Evolutionary conservation across 2,113 vertebrate species (phyloP), one percentile per base, ranked within the genome.

Genomic region (Bubo blakistoni): DNA sequence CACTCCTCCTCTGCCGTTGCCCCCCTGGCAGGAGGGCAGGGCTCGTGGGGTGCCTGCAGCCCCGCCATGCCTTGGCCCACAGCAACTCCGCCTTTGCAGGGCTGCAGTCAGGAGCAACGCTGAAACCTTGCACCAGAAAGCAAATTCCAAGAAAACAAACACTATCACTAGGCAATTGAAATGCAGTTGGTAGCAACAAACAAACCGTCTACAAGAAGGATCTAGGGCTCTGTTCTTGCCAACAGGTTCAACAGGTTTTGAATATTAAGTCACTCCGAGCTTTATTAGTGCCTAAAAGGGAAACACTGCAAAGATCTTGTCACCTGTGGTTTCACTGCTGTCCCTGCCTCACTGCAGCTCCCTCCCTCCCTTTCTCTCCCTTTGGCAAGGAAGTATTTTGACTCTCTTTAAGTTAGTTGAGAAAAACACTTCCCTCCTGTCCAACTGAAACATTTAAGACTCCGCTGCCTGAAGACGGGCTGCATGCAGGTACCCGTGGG

Each of bases 121-220:
- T 87, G 94, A 94, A 94, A 97, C 79, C 42, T 30, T 81, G 90
- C 74, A 82, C 55, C 88, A 88, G 85, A 97, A 95, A 90, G 59
- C 83, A 91, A 95, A 92, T 88, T 94, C 77, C 93, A 86, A 88
- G 94, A 93, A 97, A 95, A 97, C 92, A 97, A 97, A 97, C 78
- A 95, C 80, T 78, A 97, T 97, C 95, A 66, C 96, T 96, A 97
- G 96, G 96, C 93, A 96, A 97, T 94, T 88, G 92, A 96, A 95
- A 95, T 69, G 79, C 79, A 90, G 92, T 92, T 79, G 87, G 88
- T 93, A 93, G 93, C 96, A 97, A 97, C 87, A 94, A 95, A 94
- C 86, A 94, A 94, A 96, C 49, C 20, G 4, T 42, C 51, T 74
- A 84, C 79, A 86, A 46, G 2, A 18, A 86, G 85, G 70, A 95